Percentiles rank a stretch among this genome's conserved stretches.
These are phyloP conservation scores for Dromius quadrimaculatus DNA, from an alignment of 2,888 invertebrate genomes.

Conservation along the genomic window DNA sequence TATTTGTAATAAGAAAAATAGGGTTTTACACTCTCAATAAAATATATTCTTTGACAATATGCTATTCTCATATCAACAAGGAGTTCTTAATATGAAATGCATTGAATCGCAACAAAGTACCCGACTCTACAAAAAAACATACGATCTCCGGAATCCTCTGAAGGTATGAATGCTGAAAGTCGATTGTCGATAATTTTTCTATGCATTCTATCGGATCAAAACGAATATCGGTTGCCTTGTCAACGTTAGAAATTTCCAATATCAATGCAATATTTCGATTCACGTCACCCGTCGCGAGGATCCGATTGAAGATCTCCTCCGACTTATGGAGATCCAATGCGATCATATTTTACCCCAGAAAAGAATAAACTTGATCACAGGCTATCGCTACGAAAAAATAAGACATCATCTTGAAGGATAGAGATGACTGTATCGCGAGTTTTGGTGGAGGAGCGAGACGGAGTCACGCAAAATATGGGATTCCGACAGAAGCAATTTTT, in stretches of 20 bases:
- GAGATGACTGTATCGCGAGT: constrained; percentile 9
- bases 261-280: constrained; percentile 32
- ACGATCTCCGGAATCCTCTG: background rate
- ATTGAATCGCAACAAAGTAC: too few relatives aligned
- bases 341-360: constrained; percentile 31
- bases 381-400: constrained; percentile 34
- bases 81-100: too few relatives aligned
- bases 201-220: constrained; percentile 23
- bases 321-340: constrained; percentile 41
- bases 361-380: constrained; percentile 44
- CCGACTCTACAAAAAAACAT: too few relatives aligned
- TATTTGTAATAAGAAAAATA: too few relatives aligned
- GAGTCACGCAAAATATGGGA: constrained; percentile 24
- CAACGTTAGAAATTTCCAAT: constrained; percentile 34
- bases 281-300: constrained; percentile 2
- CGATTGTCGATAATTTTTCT: constrained; percentile 33
- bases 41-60: too few relatives aligned
- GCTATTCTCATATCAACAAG: too few relatives aligned
- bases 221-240: constrained; percentile 17
- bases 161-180: constrained; percentile 13
- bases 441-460: background rate
- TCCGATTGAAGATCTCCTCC: constrained; percentile 29
- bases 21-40: too few relatives aligned
- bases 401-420: constrained; percentile 17
- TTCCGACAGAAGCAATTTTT: constrained; percentile 29